Conservation (phyloP, 92 coral and sea anemone genomes). For the Epizoanthus scotinus region DNA sequence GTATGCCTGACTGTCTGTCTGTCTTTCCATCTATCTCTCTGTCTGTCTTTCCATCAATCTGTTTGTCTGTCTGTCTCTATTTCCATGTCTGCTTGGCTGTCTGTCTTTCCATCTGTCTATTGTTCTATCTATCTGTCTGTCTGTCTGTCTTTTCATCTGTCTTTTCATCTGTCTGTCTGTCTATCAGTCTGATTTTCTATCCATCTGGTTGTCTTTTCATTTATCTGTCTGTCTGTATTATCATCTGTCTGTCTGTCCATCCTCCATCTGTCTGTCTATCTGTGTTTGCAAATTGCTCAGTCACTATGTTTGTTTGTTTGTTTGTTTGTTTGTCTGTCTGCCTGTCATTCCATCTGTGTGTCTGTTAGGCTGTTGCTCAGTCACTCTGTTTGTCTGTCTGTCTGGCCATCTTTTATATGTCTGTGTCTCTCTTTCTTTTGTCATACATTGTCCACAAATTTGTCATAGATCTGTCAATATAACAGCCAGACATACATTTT, state of each 20-base stretch:
- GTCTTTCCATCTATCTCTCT: neutral
- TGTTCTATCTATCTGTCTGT: neutral
- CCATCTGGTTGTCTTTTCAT: neutral
- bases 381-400: neutral
- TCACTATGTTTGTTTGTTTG: neutral
- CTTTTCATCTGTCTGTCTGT: too few species aligned
- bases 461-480: too few species aligned
- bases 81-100: neutral
- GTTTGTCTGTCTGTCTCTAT: neutral
- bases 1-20: neutral
- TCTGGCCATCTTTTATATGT: neutral
- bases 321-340: neutral
- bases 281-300: too few species aligned
- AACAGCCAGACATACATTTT: too few species aligned
- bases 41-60: neutral
- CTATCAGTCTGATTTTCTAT: neutral
- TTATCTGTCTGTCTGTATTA: too few species aligned
- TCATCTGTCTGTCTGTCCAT: neutral
- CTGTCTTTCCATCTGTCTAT: neutral
- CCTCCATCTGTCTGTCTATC: too few species aligned
- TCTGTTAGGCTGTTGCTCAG: neutral
- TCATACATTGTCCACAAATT: too few species aligned
- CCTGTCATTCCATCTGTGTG: neutral
- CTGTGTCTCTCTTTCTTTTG: too few species aligned
- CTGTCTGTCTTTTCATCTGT: too few species aligned